phyloP scores from a whole-genome alignment of 2,888 invertebrate genomes.

The Beris chalybata region DNA sequence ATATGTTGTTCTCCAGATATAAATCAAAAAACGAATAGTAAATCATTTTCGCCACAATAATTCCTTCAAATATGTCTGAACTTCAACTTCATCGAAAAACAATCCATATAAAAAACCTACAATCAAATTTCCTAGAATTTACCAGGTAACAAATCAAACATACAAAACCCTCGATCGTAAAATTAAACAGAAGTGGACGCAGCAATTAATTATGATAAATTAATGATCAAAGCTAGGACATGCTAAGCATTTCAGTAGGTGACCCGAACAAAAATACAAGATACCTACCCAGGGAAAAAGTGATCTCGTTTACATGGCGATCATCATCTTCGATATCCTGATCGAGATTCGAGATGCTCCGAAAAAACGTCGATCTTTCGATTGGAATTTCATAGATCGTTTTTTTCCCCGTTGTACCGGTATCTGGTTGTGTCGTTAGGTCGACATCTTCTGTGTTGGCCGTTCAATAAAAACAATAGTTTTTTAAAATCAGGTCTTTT shows the following conservation, averaged over 20 bases:
- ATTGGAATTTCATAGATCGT: constrained; percentile 39
- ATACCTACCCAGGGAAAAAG: constrained; percentile 21
- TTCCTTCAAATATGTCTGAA: no score
- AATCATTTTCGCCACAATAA: no score
- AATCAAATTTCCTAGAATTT: constrained; percentile 13
- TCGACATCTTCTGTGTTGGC: constrained; percentile 24
- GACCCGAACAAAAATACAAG: constrained; percentile 8
- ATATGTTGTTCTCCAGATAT: no score
- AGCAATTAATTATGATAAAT: constrained; percentile 39
- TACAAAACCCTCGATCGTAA: constrained; percentile 6
- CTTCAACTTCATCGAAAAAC: no score
- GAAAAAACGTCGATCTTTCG: constrained; percentile 35
- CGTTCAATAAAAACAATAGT: constrained; percentile 35
- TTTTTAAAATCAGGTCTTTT: constrained; percentile 31
- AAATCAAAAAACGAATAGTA: no score
- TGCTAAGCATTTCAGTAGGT: constrained; percentile 23
- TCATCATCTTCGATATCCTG: constrained; percentile 21
- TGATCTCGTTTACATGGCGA: constrained; percentile 31
- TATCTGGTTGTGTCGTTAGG: constrained; percentile 33
- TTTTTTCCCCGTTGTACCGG: constrained; percentile 17
- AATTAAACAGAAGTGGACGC: constrained; percentile 32
- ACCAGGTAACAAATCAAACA: constrained; percentile 18
- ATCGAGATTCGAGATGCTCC: constrained; percentile 15
- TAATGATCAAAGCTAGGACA: constrained; percentile 35
- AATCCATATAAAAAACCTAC: not conserved